Evolutionary conservation across 2,797 vertebrate species (phyloP).

Genomic region (Coccyzus lansbergi): DNA sequence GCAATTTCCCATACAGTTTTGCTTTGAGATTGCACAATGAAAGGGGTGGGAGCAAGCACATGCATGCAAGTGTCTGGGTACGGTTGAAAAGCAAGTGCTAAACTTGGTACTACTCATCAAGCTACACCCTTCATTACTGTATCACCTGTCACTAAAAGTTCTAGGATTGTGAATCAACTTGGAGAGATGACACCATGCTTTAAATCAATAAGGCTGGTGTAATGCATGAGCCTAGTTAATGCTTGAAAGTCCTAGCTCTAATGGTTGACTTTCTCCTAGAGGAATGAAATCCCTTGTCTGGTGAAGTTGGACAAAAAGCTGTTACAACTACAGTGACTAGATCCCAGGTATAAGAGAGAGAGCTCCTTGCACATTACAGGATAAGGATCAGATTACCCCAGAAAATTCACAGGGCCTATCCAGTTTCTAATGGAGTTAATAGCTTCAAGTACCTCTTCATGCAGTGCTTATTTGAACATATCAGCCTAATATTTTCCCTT

Average conservation of each 20-base stretch:
- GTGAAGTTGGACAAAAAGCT: background rate
- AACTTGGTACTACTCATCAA: background rate
- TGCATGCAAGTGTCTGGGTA: background rate
- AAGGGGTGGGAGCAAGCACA: background rate
- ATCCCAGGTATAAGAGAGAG: background rate
- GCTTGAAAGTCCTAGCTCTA: background rate
- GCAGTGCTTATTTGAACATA: background rate
- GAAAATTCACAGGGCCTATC: background rate
- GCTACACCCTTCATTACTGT: conserved; percentile 46
- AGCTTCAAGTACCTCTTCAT: background rate
- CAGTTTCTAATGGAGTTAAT: background rate
- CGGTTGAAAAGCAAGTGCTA: background rate
- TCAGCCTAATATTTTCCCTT: conserved; percentile 50
- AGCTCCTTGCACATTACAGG: background rate
- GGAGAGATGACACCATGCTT: conserved; percentile 1
- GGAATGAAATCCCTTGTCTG: background rate
- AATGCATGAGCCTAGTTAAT: background rate
- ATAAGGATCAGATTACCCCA: background rate
- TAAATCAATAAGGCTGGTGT: background rate
- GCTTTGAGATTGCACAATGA: background rate
- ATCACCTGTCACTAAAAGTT: conserved; percentile 28
- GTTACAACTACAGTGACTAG: background rate
- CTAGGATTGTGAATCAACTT: background rate
- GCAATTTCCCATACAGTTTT: background rate
- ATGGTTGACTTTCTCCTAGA: background rate